Evolutionary conservation across 2,113 vertebrate genomes (phyloP), one percentile per base, ranked within the genome.

Genomic region (Myrmophylax atrothorax): DNA sequence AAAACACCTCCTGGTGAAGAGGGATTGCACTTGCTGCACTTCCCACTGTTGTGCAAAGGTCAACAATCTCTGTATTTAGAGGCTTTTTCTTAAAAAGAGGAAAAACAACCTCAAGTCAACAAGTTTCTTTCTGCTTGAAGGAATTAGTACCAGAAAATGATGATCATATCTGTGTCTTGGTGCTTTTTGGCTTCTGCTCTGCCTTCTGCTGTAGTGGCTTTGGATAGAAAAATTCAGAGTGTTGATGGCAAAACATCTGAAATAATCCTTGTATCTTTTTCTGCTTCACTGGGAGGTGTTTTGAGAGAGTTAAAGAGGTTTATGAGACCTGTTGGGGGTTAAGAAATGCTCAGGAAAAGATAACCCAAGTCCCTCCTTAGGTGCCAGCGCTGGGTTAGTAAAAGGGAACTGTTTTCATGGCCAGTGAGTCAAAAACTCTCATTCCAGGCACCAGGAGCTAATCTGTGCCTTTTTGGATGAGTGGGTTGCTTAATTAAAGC

Each of bases 401-500:
- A n/a, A 93, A 89, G 28, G 40, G 33, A 82, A 49, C 50, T 35
- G 14, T 78, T 95, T 67, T 83, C 17, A 3, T 74, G 73, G 77
- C 24, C 90, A 67, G 25, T 22, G 49, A 55, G 26, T 95, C 28
- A 67, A 42, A 70, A 69, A 66, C 6, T 28, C 33, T 40, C 53
- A 6, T 5, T 89, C 38, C 50, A 50, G 75, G 63, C 49, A 69
- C 58, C 37, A 93, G 83, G 83, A 79, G 24, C 38, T 8, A 35
- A 72, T 89, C 77, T 89, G 8, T 68, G 67, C 22, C 53, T 53
- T 92, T 77, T 73, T 44, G 11, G 46, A 44, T 89, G 93, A 95
- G 46, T 47, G 63, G 10, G 20, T 58, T 85, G 50, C 85, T 90
- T 95, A 94, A 95, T 96, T 96, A 93, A 92, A 92, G 66, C 28